Evolutionary conservation across 2,888 invertebrate genomes (phyloP).

Genomic region (Macropis europaea): DNA sequence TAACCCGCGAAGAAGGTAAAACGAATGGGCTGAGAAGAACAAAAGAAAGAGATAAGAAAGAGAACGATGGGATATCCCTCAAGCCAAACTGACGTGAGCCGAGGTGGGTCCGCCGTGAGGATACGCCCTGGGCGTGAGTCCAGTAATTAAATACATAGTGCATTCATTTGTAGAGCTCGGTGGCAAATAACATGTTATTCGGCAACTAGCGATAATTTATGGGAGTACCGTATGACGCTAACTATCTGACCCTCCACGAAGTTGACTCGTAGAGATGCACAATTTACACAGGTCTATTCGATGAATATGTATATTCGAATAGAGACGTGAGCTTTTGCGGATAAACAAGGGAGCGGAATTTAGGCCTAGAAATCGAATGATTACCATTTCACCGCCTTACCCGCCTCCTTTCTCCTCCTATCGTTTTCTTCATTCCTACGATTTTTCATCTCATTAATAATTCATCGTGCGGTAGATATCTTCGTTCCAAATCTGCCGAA

Average conservation of each 20-base stretch:
- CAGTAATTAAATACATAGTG: slow-evolving; percentile 79
- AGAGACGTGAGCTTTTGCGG: slow-evolving; percentile 56
- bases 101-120: slow-evolving; percentile 58
- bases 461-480: slow-evolving; percentile 37
- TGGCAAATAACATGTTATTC: slow-evolving; percentile 77
- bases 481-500: neutral
- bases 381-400: slow-evolving; percentile 45
- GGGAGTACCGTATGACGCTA: slow-evolving; percentile 60
- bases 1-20: neutral
- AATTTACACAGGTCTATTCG: slow-evolving; percentile 1
- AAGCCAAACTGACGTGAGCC: slow-evolving; percentile 31
- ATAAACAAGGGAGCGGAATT: slow-evolving; percentile 18
- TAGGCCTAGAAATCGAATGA: slow-evolving; percentile 23
- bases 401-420: slow-evolving; percentile 23
- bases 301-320: slow-evolving; percentile 55
- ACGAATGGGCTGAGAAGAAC: slow-evolving; percentile 11
- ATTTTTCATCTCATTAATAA: slow-evolving; percentile 49
- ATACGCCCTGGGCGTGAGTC: slow-evolving; percentile 78
- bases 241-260: slow-evolving; percentile 57
- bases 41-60: slow-evolving; percentile 16
- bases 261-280: slow-evolving; percentile 7
- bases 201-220: slow-evolving; percentile 75
- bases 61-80: slow-evolving; percentile 39
- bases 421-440: slow-evolving; percentile 5
- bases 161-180: slow-evolving; percentile 77